Percentiles rank a stretch among this genome's conserved stretches.
These are phyloP conservation scores for Arctopsyche grandis DNA, from an alignment of 1,140 invertebrate species.

Conservation along the genomic window DNA sequence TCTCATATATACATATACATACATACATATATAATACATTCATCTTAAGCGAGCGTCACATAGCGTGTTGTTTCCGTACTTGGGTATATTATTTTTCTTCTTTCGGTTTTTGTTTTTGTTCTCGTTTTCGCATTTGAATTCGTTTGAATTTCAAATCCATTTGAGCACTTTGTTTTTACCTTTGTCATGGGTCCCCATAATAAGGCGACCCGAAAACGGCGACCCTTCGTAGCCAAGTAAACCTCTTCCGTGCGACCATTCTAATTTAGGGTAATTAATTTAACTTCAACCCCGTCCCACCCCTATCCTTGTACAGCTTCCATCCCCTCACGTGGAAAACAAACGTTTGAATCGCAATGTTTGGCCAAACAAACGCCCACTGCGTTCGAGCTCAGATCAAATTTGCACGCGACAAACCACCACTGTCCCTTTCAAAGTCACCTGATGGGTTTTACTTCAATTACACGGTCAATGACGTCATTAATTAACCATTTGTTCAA, in stretches of 20 bases:
- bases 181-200: constrained; percentile 14
- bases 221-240: constrained; percentile 2
- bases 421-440: no score
- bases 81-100: no score
- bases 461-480: no score
- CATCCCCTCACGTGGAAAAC: constrained; percentile 16
- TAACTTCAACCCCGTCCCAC: background rate
- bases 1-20: background rate
- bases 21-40: background rate
- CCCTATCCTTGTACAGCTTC: background rate
- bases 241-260: constrained; percentile 8
- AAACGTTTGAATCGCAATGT: constrained; percentile 27
- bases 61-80: background rate
- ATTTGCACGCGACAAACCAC: background rate
- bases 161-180: constrained; percentile 11
- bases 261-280: constrained; percentile 26
- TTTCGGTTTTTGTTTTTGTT: background rate
- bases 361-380: background rate
- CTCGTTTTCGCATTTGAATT: background rate
- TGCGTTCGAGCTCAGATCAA: background rate
- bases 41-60: background rate
- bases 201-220: background rate
- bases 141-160: constrained; percentile 14
- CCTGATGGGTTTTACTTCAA: no score
- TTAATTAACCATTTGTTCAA: no score